Conservation (phyloP, 2,113 vertebrate species). For the Setophaga petechia region DNA sequence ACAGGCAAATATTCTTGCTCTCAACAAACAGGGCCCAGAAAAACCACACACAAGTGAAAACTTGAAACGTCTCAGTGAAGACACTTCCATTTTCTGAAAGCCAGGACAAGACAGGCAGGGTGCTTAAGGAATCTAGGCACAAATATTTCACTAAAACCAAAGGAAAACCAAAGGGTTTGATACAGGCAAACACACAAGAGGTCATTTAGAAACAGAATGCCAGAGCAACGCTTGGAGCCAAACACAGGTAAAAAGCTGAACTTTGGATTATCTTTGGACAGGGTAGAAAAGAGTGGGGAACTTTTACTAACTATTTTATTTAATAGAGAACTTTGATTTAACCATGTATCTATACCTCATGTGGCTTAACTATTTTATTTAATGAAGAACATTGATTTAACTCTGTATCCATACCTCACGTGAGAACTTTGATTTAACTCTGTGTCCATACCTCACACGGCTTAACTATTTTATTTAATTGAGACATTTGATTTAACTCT, state of each 20-base stretch:
- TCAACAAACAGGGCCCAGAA: background rate
- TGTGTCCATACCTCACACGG: slow-evolving; percentile 23
- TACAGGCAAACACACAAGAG: background rate
- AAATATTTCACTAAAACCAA: background rate
- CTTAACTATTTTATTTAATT: too few species aligned
- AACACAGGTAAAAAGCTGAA: background rate
- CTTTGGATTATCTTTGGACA: background rate
- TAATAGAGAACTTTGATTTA: background rate
- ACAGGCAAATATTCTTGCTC: background rate
- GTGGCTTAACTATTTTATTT: slow-evolving; percentile 48
- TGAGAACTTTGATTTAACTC: too few species aligned
- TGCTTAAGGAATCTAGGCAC: background rate
- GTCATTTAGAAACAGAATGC: background rate
- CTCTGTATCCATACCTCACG: too few species aligned
- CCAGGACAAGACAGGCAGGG: background rate
- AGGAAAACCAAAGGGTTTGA: background rate
- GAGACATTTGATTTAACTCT: too few species aligned
- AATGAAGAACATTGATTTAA: too few species aligned
- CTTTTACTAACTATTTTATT: background rate
- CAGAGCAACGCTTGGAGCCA: background rate
- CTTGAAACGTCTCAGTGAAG: background rate
- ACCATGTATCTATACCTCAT: slow-evolving; percentile 77
- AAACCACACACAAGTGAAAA: background rate
- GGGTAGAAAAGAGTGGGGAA: background rate
- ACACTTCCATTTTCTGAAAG: background rate